A percentile compares a stretch with the other conserved stretches of the same genome.
Conservation (phyloP, 1,140 invertebrate species). For the Lepidurus apus region DNA sequence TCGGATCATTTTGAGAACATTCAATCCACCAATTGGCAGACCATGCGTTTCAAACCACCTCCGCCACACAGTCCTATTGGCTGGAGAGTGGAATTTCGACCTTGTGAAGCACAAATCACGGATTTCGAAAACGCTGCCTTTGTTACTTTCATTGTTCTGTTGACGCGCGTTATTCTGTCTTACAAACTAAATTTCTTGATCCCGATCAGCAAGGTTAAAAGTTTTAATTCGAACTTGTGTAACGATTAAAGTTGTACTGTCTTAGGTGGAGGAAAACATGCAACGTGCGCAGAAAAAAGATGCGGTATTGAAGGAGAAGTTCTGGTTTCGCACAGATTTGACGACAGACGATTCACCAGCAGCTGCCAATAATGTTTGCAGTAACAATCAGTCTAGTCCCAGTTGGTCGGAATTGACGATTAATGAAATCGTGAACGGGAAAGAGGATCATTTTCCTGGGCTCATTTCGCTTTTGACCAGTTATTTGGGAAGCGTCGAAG, state of each 20-base stretch:
- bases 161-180: constrained; percentile 93
- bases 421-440: constrained; percentile 97
- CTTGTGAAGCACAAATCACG: constrained; percentile 96
- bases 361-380: constrained; percentile 31
- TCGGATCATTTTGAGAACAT: constrained; percentile 99
- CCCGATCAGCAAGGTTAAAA: constrained; percentile 86
- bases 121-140: constrained; percentile 99
- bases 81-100: constrained; percentile 98
- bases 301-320: constrained; percentile 73
- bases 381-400: constrained; percentile 36
- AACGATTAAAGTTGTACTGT: not conserved
- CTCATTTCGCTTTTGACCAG: constrained; percentile 87
- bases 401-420: constrained; percentile 73
- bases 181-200: constrained; percentile 95
- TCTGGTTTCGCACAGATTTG: constrained; percentile 86
- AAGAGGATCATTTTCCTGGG: constrained; percentile 87
- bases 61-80: constrained; percentile 91
- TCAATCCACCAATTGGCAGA: constrained; percentile 99
- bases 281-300: constrained; percentile 83
- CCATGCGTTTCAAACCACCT: constrained; percentile 98
- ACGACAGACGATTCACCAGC: constrained; percentile 14
- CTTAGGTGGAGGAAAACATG: constrained; percentile 95
- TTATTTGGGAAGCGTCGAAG: constrained; percentile 87
- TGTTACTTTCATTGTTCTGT: constrained; percentile 94
- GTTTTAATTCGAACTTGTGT: not conserved